These are phyloP conservation scores for Oreochromis tanganicae DNA, from an alignment of 2,113 vertebrate species.

Conservation along the genomic window DNA sequence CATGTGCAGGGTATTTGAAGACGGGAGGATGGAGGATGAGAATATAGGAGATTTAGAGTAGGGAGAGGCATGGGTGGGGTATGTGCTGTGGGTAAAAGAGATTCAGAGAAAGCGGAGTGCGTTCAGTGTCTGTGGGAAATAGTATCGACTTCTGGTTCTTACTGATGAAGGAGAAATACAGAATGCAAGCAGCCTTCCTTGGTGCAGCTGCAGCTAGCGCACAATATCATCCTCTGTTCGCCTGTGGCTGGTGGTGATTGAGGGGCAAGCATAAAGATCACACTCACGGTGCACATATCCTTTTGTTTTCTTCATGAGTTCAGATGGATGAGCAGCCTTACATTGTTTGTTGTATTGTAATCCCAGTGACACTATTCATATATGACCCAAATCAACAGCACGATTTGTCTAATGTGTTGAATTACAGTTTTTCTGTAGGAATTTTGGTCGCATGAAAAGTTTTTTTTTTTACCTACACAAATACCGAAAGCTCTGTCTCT, in stretches of 20 bases:
- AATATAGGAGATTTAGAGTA: slow-evolving; percentile 9
- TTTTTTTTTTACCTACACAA: not conserved
- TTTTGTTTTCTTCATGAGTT: slow-evolving; percentile 41
- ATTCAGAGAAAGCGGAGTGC: slow-evolving; percentile 1
- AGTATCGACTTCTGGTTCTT: slow-evolving; percentile 33
- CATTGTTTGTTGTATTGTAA: not conserved
- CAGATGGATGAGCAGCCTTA: not conserved
- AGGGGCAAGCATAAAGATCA: slow-evolving; percentile 13
- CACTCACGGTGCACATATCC: not conserved
- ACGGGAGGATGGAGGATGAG: not conserved
- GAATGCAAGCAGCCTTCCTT: slow-evolving; percentile 26
- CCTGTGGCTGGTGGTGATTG: slow-evolving; percentile 50
- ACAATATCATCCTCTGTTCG: slow-evolving; percentile 59
- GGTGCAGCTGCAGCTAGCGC: slow-evolving; percentile 53
- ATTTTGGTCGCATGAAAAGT: not conserved
- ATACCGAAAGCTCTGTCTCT: not conserved
- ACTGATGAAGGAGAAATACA: slow-evolving; percentile 22
- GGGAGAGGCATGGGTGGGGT: slow-evolving; percentile 12
- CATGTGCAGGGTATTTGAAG: slow-evolving; percentile 8
- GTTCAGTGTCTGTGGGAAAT: slow-evolving; percentile 27
- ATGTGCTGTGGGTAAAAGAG: not conserved
- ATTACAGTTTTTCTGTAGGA: not conserved
- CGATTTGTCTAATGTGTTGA: not conserved
- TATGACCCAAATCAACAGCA: not conserved
- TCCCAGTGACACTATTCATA: not conserved